Percentiles rank a stretch among this genome's conserved stretches.
Conservation (phyloP, 1,140 invertebrate species). For the Drosophila simulans region DNA sequence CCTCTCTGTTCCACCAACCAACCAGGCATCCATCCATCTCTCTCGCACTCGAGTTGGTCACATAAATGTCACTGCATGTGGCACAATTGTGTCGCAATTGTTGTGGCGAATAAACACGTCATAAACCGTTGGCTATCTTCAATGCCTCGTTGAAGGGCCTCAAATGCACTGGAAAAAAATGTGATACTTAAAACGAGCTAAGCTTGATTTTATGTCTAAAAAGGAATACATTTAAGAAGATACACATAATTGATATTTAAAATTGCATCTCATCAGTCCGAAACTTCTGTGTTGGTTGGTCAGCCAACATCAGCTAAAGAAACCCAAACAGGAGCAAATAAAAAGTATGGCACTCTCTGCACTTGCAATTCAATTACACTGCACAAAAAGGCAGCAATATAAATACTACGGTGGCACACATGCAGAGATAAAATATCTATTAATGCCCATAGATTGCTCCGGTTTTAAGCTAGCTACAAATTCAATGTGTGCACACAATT, state of each 20-base stretch:
- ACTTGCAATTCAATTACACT: conserved; percentile 69
- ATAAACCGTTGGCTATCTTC: conserved; percentile 44
- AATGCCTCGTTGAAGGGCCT: conserved; percentile 17
- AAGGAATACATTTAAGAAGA: too few relatives aligned
- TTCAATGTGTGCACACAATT: conserved; percentile 80
- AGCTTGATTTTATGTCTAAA: too few relatives aligned
- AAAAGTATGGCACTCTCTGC: conserved; percentile 35
- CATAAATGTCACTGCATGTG: conserved; percentile 77
- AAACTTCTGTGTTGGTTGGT: conserved; percentile 11
- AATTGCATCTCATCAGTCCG: not conserved
- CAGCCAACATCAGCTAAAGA: conserved; percentile 15
- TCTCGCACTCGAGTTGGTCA: conserved; percentile 49
- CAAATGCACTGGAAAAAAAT: conserved; percentile 3
- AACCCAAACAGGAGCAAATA: conserved; percentile 2
- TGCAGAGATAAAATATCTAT: conserved; percentile 69
- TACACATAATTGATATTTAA: too few relatives aligned
- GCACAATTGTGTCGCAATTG: conserved; percentile 70
- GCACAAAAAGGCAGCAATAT: conserved; percentile 23
- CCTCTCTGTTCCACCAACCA: conserved; percentile 11
- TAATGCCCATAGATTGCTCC: conserved; percentile 69
- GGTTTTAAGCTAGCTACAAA: conserved; percentile 73
- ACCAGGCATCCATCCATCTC: conserved; percentile 15
- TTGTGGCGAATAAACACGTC: conserved; percentile 59
- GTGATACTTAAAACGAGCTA: not conserved
- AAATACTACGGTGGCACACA: conserved; percentile 29